Evolutionary conservation across 1,140 invertebrate genomes (phyloP), one percentile per base, ranked within the genome.

Genomic region (Caenorhabditis remanei): DNA sequence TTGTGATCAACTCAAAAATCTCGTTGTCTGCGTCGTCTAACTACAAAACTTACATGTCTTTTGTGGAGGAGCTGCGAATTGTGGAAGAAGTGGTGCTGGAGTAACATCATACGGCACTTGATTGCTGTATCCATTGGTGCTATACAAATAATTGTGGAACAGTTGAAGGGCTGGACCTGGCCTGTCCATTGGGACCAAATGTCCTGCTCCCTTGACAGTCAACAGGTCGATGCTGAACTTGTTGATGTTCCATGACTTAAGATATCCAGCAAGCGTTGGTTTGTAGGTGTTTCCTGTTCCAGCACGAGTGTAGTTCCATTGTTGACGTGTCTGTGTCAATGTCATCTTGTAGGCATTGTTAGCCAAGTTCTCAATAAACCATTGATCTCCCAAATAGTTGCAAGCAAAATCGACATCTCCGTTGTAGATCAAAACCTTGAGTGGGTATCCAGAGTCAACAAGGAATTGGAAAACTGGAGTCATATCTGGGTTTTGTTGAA

Each of bases 361-460:
- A 19, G 87, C 88, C 21, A 89, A 75, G 43, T 89, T 89, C 46
- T 94, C 92, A 8, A 93, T 90, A 90, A 94, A 94, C 94, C 94
- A 94, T 90, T 94, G 92, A 89, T 94, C 94, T 67, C 93, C 94
- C 3, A 94, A 90, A 88, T 94, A 94, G 88, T 94, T 94, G 89
- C 94, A 94, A 0, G 93, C 93, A 93, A 94, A 94, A 88, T 94
- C 94, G n/a, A 94, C 92, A 90, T 94, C 94, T 14, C 94, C 94
- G 90, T 94, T 94, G 90, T 94, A 94, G 21, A 94, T 91, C 48
- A 94, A 67, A 13, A 92, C 91, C 75, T 92, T 90, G 21, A 93
- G 89, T 89, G 93, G 89, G 21, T 92, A 91, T 19, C 53, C 87
- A 19, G 88, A 85, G 11, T 85, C 61, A 75, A 89, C 75, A 56